A percentile compares a stretch with the other conserved stretches of the same genome.
These are phyloP conservation scores for Cololabis saira DNA, from an alignment of 2,113 vertebrate species.

Conservation along the genomic window DNA sequence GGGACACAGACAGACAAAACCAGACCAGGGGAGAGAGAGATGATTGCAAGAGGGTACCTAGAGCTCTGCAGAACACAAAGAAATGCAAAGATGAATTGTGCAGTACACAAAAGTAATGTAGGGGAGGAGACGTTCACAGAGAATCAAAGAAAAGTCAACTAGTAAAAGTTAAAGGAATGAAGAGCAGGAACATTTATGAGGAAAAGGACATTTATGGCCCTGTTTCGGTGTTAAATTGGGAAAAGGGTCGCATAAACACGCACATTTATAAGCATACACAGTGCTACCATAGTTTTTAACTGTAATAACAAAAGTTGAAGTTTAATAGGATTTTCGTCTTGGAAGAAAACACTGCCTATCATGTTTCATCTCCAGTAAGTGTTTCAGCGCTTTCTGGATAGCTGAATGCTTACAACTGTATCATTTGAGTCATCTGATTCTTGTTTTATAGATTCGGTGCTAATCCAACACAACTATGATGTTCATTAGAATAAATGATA, in stretches of 20 bases:
- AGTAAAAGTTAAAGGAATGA: not conserved
- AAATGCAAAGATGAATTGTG: conserved; percentile 27
- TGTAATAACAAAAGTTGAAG: not conserved
- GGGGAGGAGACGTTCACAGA: not conserved
- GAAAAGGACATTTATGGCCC: no score
- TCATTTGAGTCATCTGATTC: not conserved
- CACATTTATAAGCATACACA: not conserved
- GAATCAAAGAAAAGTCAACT: not conserved
- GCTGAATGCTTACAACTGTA: conserved; percentile 5
- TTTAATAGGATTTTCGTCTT: not conserved
- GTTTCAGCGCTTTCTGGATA: not conserved
- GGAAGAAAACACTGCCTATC: not conserved
- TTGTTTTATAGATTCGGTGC: not conserved
- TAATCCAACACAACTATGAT: not conserved
- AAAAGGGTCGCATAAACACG: no score
- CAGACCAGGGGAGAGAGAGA: conserved; percentile 4
- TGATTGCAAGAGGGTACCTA: conserved; percentile 37
- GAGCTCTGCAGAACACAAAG: conserved; percentile 18
- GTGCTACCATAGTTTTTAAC: not conserved
- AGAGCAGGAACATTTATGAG: not conserved
- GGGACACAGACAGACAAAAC: not conserved
- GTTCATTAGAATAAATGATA: not conserved
- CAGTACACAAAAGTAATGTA: conserved; percentile 4
- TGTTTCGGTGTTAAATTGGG: no score
- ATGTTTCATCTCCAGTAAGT: no score